These are phyloP conservation scores for Aleiodes leptofemur DNA, from an alignment of 2,888 invertebrate genomes.

Conservation along the genomic window DNA sequence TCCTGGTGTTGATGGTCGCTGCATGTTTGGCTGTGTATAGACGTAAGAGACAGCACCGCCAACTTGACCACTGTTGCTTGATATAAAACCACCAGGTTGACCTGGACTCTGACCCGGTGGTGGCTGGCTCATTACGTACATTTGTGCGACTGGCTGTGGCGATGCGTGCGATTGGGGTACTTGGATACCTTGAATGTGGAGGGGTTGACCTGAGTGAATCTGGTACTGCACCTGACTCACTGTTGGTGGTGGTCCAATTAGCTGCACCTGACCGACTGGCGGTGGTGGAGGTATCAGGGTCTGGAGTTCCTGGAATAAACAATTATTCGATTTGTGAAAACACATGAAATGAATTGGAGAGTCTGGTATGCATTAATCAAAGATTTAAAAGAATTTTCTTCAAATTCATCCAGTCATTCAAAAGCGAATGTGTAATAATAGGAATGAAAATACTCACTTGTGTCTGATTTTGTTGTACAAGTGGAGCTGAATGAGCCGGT, in stretches of 20 bases:
- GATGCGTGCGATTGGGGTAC: constrained; percentile 70
- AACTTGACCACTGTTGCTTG: constrained; percentile 64
- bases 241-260: constrained; percentile 73
- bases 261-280: constrained; percentile 71
- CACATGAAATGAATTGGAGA: background rate
- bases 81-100: constrained; percentile 67
- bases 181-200: constrained; percentile 70
- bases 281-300: constrained; percentile 71
- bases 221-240: constrained; percentile 73
- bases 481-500: constrained; percentile 71
- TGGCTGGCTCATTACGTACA: constrained; percentile 74
- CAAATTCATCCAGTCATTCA: background rate
- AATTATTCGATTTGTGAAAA: constrained; percentile 12
- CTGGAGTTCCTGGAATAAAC: constrained; percentile 68
- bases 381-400: too few species aligned
- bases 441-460: constrained; percentile 63
- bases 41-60: constrained; percentile 71
- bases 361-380: background rate
- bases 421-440: background rate
- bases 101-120: constrained; percentile 53
- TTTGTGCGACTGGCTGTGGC: constrained; percentile 71
- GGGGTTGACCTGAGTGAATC: constrained; percentile 71
- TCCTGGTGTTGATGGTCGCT: constrained; percentile 66
- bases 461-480: constrained; percentile 70
- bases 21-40: constrained; percentile 70